phyloP scores from a whole-genome alignment of 2,888 invertebrate species.

The Strigamia transsilvanica region DNA sequence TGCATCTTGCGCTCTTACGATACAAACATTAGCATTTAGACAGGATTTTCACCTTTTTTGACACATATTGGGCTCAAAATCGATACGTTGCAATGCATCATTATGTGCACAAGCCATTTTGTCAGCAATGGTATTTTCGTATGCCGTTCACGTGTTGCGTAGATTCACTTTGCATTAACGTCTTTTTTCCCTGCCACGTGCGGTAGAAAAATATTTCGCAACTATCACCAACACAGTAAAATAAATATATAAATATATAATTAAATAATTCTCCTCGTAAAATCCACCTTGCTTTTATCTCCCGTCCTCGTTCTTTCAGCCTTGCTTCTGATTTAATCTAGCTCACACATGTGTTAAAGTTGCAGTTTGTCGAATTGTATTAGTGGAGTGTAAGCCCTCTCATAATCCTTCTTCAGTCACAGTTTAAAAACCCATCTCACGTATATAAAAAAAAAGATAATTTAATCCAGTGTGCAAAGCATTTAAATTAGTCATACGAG shows the following conservation, averaged over 20 bases:
- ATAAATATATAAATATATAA: constrained; percentile 29
- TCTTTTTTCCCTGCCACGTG: background rate
- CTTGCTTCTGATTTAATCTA: constrained; percentile 10
- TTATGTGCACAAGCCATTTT: constrained; percentile 46
- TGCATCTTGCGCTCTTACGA: constrained; percentile 11
- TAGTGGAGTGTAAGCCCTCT: background rate
- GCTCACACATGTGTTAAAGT: constrained; percentile 21
- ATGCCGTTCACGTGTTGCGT: constrained; percentile 40
- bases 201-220: background rate
- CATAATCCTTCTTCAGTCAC: constrained; percentile 24
- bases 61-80: constrained; percentile 43
- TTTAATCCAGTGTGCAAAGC: constrained; percentile 1
- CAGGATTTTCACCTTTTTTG: constrained; percentile 47
- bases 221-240: background rate
- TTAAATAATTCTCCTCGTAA: constrained; percentile 11
- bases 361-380: constrained; percentile 26
- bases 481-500: background rate
- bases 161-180: constrained; percentile 44
- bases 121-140: constrained; percentile 37
- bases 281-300: background rate
- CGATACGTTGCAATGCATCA: constrained; percentile 43
- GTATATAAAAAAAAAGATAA: constrained; percentile 17
- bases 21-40: constrained; percentile 48
- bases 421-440: constrained; percentile 20
- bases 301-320: background rate